A percentile compares a stretch with the other conserved stretches of the same genome.
Conservation (phyloP, 2,113 vertebrate species). For the Pandion haliaetus region DNA sequence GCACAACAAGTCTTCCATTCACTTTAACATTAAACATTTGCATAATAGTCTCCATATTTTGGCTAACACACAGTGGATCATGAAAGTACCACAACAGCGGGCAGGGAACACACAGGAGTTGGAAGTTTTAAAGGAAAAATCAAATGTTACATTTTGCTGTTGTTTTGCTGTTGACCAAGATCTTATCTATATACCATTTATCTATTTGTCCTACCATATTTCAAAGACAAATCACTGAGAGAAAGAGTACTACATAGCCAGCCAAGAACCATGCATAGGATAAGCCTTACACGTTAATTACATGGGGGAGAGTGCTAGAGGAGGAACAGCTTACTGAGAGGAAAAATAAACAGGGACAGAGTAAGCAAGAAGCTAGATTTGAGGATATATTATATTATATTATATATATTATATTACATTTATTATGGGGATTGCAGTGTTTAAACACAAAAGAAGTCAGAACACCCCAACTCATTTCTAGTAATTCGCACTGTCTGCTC, state of each 20-base stretch:
- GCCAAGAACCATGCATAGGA: not conserved
- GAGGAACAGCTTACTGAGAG: not conserved
- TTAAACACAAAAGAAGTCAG: not conserved
- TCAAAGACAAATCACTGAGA: not conserved
- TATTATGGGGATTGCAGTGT: not conserved
- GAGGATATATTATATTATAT: not conserved
- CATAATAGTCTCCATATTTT: not conserved
- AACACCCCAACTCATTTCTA: not conserved
- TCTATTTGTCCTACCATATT: not conserved
- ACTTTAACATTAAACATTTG: not conserved
- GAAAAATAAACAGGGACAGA: not conserved
- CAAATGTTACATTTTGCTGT: not conserved
- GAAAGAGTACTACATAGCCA: not conserved
- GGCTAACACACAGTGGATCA: not conserved
- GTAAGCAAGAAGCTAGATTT: not conserved
- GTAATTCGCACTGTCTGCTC: not conserved
- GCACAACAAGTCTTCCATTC: not conserved
- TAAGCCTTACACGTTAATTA: not conserved
- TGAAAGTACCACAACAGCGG: not conserved
- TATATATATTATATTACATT: too few relatives aligned
- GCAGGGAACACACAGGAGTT: accelerated
- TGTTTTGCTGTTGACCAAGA: not conserved
- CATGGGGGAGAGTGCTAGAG: not conserved
- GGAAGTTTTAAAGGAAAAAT: not conserved
- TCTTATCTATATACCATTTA: not conserved